Percentiles rank a stretch among this genome's conserved stretches.
phyloP scores from a whole-genome alignment of 2,888 invertebrate species.

The Epiblema foenella region DNA sequence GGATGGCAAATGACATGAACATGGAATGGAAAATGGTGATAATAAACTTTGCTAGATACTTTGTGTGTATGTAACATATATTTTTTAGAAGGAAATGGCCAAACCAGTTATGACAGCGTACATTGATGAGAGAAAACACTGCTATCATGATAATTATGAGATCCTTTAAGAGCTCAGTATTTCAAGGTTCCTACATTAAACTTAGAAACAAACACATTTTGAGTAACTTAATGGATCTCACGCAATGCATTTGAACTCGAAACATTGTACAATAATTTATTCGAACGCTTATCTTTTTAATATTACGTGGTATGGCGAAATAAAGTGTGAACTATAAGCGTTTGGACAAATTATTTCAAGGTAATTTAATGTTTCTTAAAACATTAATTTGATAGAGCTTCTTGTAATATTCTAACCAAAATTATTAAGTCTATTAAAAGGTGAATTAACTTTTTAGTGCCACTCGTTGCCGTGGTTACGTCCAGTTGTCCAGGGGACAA shows the following conservation, averaged over 20 bases:
- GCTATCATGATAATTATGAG: neutral
- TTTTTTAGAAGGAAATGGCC: neutral
- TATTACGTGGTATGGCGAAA: neutral
- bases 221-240: neutral
- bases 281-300: slow-evolving; percentile 1
- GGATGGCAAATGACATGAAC: neutral
- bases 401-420: too few relatives aligned
- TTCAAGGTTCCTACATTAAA: too few relatives aligned
- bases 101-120: too few relatives aligned
- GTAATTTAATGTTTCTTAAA: neutral
- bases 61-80: too few relatives aligned
- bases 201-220: too few relatives aligned
- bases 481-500: too few relatives aligned
- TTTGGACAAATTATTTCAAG: slow-evolving; percentile 2
- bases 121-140: slow-evolving; percentile 3
- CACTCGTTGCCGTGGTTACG: too few relatives aligned
- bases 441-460: too few relatives aligned
- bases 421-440: too few relatives aligned
- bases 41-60: slow-evolving; percentile 8
- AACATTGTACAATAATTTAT: neutral
- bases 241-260: neutral
- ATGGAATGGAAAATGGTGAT: slow-evolving; percentile 14
- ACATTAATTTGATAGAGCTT: too few relatives aligned
- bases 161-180: neutral
- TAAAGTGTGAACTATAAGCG: neutral